These are phyloP conservation scores for Clamator glandarius DNA, from an alignment of 2,797 vertebrate genomes.

Conservation along the genomic window DNA sequence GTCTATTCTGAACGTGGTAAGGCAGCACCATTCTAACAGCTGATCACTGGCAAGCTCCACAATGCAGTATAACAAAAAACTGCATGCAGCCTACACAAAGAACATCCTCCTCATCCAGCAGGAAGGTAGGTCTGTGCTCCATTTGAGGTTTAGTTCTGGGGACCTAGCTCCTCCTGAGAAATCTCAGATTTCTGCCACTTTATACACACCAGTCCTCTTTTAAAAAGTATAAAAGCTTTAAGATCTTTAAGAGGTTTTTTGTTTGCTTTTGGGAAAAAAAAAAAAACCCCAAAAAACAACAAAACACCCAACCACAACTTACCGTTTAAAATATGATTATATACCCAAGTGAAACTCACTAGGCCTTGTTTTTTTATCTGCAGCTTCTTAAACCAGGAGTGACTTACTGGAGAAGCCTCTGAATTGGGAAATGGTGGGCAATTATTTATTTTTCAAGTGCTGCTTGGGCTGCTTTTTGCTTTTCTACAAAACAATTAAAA, in stretches of 20 bases:
- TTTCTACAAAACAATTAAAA: neutral
- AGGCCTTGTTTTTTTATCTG: neutral
- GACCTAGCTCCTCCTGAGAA: neutral
- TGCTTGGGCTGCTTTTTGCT: neutral
- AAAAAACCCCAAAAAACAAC: accelerated
- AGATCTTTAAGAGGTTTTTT: neutral
- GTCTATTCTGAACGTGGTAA: neutral
- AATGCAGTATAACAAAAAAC: neutral
- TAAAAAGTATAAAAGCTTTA: neutral
- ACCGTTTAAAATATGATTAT: neutral
- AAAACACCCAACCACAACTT: too few relatives aligned
- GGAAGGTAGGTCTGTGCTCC: neutral
- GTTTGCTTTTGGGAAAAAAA: neutral
- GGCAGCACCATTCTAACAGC: neutral
- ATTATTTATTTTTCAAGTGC: too few relatives aligned
- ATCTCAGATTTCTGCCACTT: neutral
- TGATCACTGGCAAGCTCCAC: neutral
- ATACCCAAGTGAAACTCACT: neutral
- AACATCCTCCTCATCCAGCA: neutral
- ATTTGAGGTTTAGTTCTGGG: neutral
- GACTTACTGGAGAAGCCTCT: neutral
- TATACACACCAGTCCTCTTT: neutral
- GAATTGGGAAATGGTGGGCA: neutral
- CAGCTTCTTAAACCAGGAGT: neutral
- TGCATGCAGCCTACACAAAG: neutral